A percentile compares a stretch with the other conserved stretches of the same genome.
phyloP scores from a whole-genome alignment of 2,888 invertebrate species.

The Andrena dorsata region DNA sequence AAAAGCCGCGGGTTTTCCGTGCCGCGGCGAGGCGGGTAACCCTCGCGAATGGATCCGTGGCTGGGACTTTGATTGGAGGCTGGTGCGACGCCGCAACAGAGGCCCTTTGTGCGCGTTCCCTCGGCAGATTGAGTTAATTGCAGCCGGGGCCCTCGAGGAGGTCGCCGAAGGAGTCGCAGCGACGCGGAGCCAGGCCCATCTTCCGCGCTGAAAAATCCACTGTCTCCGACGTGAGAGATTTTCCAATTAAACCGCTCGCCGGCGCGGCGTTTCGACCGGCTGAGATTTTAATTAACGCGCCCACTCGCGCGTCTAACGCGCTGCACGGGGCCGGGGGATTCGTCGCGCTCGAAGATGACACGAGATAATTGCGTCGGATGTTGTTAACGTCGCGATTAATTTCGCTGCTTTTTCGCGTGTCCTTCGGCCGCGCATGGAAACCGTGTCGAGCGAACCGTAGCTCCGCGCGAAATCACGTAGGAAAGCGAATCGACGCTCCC shows the following conservation, averaged over 20 bases:
- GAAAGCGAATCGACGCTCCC: constrained; percentile 1
- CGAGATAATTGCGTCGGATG: constrained; percentile 9
- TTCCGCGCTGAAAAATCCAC: neutral
- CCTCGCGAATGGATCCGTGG: neutral
- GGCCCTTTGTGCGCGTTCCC: neutral
- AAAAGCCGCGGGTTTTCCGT: neutral
- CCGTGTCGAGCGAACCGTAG: neutral
- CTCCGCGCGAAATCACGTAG: constrained; percentile 33
- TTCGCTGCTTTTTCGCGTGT: constrained; percentile 16
- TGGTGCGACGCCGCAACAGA: neutral
- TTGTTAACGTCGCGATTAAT: constrained; percentile 14
- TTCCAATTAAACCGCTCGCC: constrained; percentile 15
- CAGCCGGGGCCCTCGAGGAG: neutral
- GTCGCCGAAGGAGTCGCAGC: neutral
- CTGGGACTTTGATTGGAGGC: neutral
- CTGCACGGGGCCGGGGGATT: neutral
- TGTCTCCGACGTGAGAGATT: constrained; percentile 17
- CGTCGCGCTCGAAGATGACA: neutral
- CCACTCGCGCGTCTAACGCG: constrained; percentile 4
- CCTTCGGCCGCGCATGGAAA: constrained; percentile 1
- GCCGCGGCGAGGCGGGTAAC: no score
- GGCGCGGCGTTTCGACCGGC: neutral
- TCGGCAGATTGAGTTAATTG: neutral
- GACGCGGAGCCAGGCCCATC: neutral
- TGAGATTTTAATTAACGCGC: constrained; percentile 39